Conservation (phyloP, 2,113 vertebrate genomes). For the Hyperoodon ampullatus region DNA sequence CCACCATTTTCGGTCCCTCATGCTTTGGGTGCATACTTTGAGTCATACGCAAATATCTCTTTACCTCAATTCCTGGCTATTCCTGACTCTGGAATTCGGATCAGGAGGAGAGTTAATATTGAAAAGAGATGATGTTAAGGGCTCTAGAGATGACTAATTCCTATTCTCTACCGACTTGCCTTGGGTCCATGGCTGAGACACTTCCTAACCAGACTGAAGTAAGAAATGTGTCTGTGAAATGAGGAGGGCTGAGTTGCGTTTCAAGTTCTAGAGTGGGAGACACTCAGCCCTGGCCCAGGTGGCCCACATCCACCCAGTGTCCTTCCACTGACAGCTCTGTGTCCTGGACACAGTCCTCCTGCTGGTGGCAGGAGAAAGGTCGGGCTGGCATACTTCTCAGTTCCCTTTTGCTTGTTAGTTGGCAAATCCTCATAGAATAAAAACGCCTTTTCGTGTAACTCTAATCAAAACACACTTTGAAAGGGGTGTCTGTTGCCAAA, state of each 20-base stretch:
- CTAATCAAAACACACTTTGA: constrained; percentile 74
- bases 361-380: not conserved
- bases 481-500: constrained; percentile 62
- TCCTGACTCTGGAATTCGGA: not conserved
- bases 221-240: not conserved
- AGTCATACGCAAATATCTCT: not conserved
- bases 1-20: not conserved
- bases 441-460: constrained; percentile 65
- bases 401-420: constrained; percentile 41
- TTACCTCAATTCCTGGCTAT: not conserved
- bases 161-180: not conserved
- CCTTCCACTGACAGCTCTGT: not conserved
- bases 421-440: constrained; percentile 68
- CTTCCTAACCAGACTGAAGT: not conserved
- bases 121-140: not conserved
- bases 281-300: not conserved
- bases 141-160: not conserved
- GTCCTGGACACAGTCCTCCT: not conserved
- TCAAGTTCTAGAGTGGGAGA: not conserved
- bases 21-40: not conserved
- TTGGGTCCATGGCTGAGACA: not conserved
- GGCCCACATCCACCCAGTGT: fast-evolving
- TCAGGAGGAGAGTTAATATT: not conserved
- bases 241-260: not conserved
- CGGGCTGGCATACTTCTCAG: not conserved